Conservation (phyloP, 1,140 invertebrate genomes). For the Calephelis nemesis region DNA sequence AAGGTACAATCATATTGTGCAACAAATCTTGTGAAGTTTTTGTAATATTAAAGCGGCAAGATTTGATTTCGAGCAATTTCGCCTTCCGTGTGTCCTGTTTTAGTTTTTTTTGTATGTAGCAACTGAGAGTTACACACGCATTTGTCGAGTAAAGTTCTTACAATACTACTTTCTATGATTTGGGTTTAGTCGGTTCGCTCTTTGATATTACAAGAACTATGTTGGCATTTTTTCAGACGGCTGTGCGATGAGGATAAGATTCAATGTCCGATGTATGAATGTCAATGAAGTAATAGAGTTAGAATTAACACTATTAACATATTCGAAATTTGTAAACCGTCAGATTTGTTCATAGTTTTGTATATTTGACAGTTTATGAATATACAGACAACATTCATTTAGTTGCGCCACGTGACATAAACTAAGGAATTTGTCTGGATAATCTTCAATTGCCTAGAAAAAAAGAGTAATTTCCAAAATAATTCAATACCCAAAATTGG, state of each 20-base stretch:
- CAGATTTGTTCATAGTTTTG: constrained; percentile 29
- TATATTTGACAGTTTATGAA: constrained; percentile 66
- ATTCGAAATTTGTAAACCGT: constrained; percentile 60
- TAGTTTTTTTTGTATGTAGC: constrained; percentile 48
- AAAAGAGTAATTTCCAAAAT: too few relatives aligned
- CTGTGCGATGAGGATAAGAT: constrained; percentile 73
- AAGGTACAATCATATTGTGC: constrained; percentile 78
- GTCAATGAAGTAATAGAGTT: constrained; percentile 70
- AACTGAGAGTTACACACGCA: constrained; percentile 71
- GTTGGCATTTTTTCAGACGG: constrained; percentile 72
- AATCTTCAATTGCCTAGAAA: not conserved
- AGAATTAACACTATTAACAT: constrained; percentile 76
- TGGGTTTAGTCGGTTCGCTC: constrained; percentile 42
- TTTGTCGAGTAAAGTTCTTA: constrained; percentile 32
- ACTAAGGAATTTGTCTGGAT: not conserved
- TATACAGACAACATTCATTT: constrained; percentile 42
- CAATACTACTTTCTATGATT: constrained; percentile 14
- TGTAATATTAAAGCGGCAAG: constrained; percentile 78
- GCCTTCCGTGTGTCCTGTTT: constrained; percentile 71
- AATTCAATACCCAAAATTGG: too few relatives aligned
- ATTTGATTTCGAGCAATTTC: constrained; percentile 66
- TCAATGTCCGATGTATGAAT: constrained; percentile 76
- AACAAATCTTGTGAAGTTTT: constrained; percentile 78
- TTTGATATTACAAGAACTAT: constrained; percentile 78
- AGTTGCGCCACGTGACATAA: constrained; percentile 37